A percentile compares a stretch with the other conserved stretches of the same genome.
phyloP scores from a whole-genome alignment of 2,888 invertebrate genomes.

The Agrochola lota region DNA sequence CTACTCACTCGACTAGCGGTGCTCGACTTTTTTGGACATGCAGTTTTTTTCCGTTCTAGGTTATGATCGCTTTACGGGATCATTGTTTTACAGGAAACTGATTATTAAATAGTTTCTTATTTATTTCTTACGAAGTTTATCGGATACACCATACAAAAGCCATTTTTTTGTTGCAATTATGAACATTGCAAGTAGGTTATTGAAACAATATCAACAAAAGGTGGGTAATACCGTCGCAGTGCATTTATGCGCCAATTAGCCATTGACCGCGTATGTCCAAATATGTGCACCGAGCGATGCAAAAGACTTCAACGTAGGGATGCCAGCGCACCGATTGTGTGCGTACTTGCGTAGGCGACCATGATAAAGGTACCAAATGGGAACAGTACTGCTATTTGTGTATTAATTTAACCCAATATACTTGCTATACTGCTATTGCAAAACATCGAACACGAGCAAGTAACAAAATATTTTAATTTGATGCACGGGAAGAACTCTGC shows the following conservation, averaged over 20 bases:
- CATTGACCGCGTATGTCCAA: slow-evolving; percentile 59
- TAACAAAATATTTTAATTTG: slow-evolving; percentile 33
- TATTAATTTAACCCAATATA: slow-evolving; percentile 24
- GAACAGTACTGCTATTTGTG: slow-evolving; percentile 44
- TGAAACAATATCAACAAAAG: slow-evolving; percentile 15
- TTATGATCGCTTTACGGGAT: slow-evolving; percentile 83
- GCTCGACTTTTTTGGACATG: slow-evolving; percentile 89
- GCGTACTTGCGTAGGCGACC: slow-evolving; percentile 59
- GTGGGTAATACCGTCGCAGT: background rate
- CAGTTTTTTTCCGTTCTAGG: slow-evolving; percentile 87
- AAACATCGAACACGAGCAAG: slow-evolving; percentile 4
- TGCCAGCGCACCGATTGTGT: slow-evolving; percentile 62
- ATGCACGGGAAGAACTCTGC: slow-evolving; percentile 8
- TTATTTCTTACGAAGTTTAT: slow-evolving; percentile 11
- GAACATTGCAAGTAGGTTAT: slow-evolving; percentile 16
- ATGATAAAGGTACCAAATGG: slow-evolving; percentile 61
- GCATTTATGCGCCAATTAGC: slow-evolving; percentile 50
- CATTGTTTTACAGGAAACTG: slow-evolving; percentile 80
- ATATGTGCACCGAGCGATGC: slow-evolving; percentile 64
- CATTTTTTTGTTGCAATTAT: background rate
- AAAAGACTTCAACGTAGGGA: slow-evolving; percentile 75
- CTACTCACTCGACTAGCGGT: slow-evolving; percentile 86
- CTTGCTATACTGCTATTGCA: background rate
- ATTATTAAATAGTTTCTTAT: slow-evolving; percentile 62
- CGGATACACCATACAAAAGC: background rate